These are phyloP conservation scores for Acheta domesticus DNA, from an alignment of 2,888 invertebrate species.

Conservation along the genomic window DNA sequence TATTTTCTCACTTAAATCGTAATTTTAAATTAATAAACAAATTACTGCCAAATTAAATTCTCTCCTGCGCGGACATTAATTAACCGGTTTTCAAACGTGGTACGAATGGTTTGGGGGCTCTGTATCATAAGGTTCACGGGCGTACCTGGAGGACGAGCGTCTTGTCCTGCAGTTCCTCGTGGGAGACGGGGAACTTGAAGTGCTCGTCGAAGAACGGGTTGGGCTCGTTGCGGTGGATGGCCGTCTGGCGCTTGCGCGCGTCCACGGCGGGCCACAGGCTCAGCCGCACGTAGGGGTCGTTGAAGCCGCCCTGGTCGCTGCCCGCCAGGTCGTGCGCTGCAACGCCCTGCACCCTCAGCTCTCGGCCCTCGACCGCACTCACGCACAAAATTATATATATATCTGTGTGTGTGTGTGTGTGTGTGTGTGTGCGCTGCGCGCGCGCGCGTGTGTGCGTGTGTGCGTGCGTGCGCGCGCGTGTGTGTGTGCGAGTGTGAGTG, in stretches of 20 bases:
- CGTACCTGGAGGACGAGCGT: constrained; percentile 68
- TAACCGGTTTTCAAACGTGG: no score
- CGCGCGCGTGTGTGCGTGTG: no score
- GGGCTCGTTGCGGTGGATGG: constrained; percentile 76
- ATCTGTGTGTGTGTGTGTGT: no score
- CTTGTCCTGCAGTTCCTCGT: constrained; percentile 79
- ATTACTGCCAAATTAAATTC: no score
- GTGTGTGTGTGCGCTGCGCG: background rate
- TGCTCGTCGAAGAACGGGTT: constrained; percentile 88
- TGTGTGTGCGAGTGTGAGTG: background rate
- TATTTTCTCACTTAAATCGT: no score
- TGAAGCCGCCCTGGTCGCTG: constrained; percentile 81
- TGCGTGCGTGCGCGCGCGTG: background rate
- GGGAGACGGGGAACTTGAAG: constrained; percentile 88
- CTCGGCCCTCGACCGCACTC: no score
- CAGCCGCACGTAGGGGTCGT: constrained; percentile 83
- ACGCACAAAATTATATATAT: no score
- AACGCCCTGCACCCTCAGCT: constrained; percentile 36
- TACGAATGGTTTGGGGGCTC: no score
- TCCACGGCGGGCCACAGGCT: constrained; percentile 80
- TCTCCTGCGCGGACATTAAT: no score
- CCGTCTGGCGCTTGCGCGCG: constrained; percentile 77
- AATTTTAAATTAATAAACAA: no score
- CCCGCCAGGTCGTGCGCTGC: constrained; percentile 78
- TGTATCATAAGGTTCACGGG: no score